phyloP scores from a whole-genome alignment of 30 jellyfish, hydroid and myxozoan species.

The Mastigias papua region DNA sequence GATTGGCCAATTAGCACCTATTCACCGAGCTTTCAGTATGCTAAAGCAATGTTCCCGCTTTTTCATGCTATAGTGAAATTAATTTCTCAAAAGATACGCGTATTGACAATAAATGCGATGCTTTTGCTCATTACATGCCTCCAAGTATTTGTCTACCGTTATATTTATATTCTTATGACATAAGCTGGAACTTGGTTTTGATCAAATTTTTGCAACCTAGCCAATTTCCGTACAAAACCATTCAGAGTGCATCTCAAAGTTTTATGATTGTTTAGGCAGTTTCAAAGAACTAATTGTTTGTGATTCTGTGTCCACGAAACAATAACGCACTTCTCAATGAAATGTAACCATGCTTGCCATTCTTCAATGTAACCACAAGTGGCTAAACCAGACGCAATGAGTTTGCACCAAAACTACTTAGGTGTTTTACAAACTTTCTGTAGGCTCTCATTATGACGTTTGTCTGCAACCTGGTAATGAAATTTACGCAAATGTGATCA shows the following conservation, averaged over 20 bases:
- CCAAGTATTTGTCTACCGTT: too few relatives aligned
- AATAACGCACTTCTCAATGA: not conserved
- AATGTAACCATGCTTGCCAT: conserved; percentile 75
- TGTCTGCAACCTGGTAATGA: not conserved
- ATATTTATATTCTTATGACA: too few relatives aligned
- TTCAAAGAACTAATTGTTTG: not conserved
- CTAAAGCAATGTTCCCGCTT: too few relatives aligned
- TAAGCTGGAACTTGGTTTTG: too few relatives aligned
- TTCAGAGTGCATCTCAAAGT: not conserved
- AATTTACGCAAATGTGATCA: not conserved
- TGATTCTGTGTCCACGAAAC: not conserved
- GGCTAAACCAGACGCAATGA: not conserved
- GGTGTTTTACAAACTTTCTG: not conserved
- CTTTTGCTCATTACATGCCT: too few relatives aligned
- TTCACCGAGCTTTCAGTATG: too few relatives aligned
- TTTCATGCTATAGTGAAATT: too few relatives aligned
- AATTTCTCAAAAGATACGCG: too few relatives aligned
- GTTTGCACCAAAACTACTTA: not conserved
- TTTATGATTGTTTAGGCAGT: not conserved
- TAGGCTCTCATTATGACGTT: not conserved
- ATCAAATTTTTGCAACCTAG: too few relatives aligned
- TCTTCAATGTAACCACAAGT: conserved; percentile 69
- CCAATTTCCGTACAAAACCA: not conserved
- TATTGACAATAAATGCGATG: too few relatives aligned
- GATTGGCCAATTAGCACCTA: too few relatives aligned